Conservation (phyloP, 2,797 vertebrate genomes). For the Channallabes apus region DNA sequence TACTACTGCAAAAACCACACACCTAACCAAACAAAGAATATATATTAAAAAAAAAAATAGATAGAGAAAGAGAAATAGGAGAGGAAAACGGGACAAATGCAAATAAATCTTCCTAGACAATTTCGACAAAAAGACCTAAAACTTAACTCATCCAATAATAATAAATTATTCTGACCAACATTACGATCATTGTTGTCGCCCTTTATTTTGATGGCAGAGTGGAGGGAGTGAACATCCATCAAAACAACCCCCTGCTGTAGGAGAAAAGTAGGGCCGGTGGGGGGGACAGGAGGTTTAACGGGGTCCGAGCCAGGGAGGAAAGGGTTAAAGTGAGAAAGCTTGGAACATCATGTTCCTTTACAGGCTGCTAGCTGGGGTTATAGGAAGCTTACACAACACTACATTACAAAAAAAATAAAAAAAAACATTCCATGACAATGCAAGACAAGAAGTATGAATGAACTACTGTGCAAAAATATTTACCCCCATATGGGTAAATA, state of each 20-base stretch:
- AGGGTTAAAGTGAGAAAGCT: not conserved
- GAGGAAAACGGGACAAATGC: not conserved
- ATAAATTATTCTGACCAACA: not conserved
- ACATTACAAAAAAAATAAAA: too few relatives aligned
- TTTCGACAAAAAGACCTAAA: not conserved
- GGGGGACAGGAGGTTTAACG: not conserved
- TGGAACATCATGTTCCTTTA: conserved; percentile 17
- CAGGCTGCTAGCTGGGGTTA: not conserved
- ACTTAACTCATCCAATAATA: too few relatives aligned
- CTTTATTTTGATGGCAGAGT: not conserved
- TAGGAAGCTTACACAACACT: not conserved
- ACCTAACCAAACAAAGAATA: not conserved
- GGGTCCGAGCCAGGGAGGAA: not conserved
- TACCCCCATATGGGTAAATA: not conserved
- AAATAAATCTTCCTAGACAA: not conserved
- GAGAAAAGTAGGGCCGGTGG: not conserved
- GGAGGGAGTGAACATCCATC: not conserved
- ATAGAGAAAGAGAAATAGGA: not conserved
- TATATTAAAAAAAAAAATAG: too few relatives aligned
- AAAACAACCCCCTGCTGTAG: not conserved
- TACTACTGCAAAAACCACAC: not conserved
- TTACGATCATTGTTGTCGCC: not conserved
- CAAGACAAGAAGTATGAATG: not conserved
- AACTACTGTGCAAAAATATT: not conserved
- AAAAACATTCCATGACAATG: not conserved